Evolutionary conservation across 2,113 vertebrate genomes (phyloP), one percentile per base, ranked within the genome.

Genomic region (Scortum barcoo): DNA sequence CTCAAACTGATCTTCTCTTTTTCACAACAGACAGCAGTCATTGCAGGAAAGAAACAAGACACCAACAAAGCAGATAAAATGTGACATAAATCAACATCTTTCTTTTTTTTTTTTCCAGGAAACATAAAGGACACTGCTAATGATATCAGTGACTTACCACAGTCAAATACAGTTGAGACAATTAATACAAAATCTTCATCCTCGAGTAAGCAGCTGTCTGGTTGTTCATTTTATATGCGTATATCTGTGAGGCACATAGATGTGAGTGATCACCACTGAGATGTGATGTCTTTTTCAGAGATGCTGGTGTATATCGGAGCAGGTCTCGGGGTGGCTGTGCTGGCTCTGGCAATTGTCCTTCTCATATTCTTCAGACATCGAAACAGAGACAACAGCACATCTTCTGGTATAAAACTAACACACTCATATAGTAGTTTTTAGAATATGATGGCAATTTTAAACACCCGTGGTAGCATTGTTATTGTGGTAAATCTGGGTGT

Each of bases 361-460:
- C 24, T 91, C 7, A 73, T 88, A 16, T 86, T 91, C 51, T 84
- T 88, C 51, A 91, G 44, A 84, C 54, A 82, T 60, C 83, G 38
- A 60, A 86, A 80, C 19, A 78, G 51, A 76, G 4, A 48, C 53
- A 51, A 17, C 65, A 67, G 7, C 0, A 7, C 46, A 22, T 58
- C 69, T 38, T 40, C 20, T 65, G 89, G 89, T 93, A 89, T 19
- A 11, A 81, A 44, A 65, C 17, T 22, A 13, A 5, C 6, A 36
- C 1, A 56, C 19, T 54, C 1, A 19, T n/a, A 40, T 28, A 5
- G 24, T 2, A 40, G 19, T 53, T 62, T 71, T 51, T 36, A 62
- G 56, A 44, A 28, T 46, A 11, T 38, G n/a, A 46, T 24, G 17
- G 1, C 26, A 28, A 13, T 30, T 44, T 58, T 11, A 72, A 70